Conservation (phyloP, 37 sponge, comb jelly and placozoan genomes). For the Haliclona indistincta region DNA sequence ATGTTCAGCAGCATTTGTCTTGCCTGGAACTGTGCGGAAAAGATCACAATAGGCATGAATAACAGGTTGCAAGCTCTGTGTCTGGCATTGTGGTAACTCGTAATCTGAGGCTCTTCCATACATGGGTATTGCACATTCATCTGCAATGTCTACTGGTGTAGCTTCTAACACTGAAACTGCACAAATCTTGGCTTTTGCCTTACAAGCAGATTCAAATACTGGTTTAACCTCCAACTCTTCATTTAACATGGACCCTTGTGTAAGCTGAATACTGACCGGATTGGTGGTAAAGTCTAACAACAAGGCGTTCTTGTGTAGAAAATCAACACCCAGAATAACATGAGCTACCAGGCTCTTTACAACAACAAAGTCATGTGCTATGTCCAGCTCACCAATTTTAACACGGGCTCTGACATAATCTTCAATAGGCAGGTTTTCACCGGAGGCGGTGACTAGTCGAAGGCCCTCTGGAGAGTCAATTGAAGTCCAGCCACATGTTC, state of each 20-base stretch:
- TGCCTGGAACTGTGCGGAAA: conserved; percentile 40
- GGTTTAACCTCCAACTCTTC: not conserved
- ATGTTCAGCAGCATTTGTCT: conserved; percentile 44
- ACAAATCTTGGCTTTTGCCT: conserved; percentile 1
- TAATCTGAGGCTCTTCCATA: not conserved
- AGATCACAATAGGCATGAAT: conserved; percentile 17
- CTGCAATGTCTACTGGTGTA: not conserved
- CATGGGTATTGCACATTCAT: conserved; percentile 41
- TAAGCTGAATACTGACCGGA: not conserved
- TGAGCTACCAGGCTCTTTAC: conserved; percentile 39
- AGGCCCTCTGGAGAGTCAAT: not conserved
- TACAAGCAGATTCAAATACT: not conserved
- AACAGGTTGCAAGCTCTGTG: not conserved
- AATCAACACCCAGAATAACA: conserved; percentile 62
- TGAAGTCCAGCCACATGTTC: not conserved
- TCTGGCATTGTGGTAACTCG: conserved; percentile 29
- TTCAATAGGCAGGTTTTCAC: not conserved
- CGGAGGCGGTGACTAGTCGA: conserved; percentile 48
- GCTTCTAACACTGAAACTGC: not conserved
- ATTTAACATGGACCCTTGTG: not conserved
- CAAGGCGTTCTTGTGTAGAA: conserved; percentile 1
- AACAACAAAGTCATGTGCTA: conserved; percentile 44
- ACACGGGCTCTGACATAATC: conserved; percentile 4
- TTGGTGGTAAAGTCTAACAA: conserved; percentile 2
- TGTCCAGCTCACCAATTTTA: conserved; percentile 11